Conservation (phyloP, 1,140 invertebrate species). For the Platorchestia sp. region DNA sequence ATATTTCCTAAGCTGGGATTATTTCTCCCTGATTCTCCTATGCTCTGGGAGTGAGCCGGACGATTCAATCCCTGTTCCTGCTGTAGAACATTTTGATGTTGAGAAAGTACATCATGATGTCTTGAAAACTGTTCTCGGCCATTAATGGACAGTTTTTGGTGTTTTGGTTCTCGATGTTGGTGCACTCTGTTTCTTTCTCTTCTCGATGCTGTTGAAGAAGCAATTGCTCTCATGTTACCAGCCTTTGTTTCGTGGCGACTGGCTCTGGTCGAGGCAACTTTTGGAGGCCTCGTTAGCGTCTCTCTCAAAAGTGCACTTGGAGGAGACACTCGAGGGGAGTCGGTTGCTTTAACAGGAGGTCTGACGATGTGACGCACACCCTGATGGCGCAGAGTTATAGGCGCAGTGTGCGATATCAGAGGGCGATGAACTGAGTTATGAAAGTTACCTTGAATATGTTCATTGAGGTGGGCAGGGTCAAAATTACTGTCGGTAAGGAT, state of each 20-base stretch:
- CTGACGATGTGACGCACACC: constrained; percentile 18
- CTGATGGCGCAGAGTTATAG: neutral
- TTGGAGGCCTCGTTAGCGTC: neutral
- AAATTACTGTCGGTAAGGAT: neutral
- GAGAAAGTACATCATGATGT: neutral
- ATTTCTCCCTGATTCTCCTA: neutral
- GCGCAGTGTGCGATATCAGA: neutral
- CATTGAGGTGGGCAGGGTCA: neutral
- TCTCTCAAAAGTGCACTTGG: constrained; percentile 4
- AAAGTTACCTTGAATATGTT: neutral
- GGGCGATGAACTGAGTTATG: neutral
- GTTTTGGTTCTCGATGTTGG: neutral
- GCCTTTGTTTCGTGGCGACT: neutral
- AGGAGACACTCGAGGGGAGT: neutral
- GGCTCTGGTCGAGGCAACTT: neutral
- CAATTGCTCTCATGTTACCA: neutral
- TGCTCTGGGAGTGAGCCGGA: neutral
- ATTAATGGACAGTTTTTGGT: neutral
- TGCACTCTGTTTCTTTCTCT: neutral
- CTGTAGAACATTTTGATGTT: neutral
- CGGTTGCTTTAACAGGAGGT: neutral
- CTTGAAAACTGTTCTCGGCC: neutral
- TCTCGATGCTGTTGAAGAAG: neutral
- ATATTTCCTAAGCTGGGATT: neutral
- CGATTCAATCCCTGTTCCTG: neutral